phyloP scores from a whole-genome alignment of 1,140 invertebrate species.

The Bilobella aurantiaca region DNA sequence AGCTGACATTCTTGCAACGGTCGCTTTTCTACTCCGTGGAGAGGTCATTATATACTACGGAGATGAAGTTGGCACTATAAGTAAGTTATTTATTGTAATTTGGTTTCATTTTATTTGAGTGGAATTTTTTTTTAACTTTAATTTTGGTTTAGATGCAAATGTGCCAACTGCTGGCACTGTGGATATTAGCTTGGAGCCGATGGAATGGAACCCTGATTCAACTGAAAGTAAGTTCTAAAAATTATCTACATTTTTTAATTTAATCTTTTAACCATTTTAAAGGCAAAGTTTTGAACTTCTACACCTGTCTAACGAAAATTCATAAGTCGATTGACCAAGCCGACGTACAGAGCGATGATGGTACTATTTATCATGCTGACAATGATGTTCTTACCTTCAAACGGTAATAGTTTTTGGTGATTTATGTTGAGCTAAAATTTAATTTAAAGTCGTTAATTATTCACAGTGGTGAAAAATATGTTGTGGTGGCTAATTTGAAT shows the following conservation, averaged over 20 bases:
- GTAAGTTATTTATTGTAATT: constrained; percentile 11
- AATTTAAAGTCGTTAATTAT: too few relatives aligned
- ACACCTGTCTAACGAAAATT: background rate
- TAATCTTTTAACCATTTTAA: background rate
- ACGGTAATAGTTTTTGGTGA: background rate
- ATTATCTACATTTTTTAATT: background rate
- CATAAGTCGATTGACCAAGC: background rate
- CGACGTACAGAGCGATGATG: background rate
- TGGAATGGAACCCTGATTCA: background rate
- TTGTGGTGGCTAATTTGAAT: background rate
- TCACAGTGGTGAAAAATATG: background rate
- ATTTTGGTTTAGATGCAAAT: background rate
- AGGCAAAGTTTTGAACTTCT: background rate
- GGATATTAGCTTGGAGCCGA: background rate
- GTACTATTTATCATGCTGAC: background rate
- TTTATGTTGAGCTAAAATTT: background rate
- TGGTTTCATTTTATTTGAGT: background rate
- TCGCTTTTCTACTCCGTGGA: constrained; percentile 39
- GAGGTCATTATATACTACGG: constrained; percentile 47
- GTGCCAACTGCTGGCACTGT: background rate
- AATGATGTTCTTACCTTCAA: constrained; percentile 13
- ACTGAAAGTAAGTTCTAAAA: background rate
- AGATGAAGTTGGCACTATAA: constrained; percentile 44
- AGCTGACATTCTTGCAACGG: constrained; percentile 13
- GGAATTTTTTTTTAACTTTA: background rate